Evolutionary conservation across 2,113 vertebrate species (phyloP), one percentile per base, ranked within the genome.

Genomic region (Leiothrix lutea): DNA sequence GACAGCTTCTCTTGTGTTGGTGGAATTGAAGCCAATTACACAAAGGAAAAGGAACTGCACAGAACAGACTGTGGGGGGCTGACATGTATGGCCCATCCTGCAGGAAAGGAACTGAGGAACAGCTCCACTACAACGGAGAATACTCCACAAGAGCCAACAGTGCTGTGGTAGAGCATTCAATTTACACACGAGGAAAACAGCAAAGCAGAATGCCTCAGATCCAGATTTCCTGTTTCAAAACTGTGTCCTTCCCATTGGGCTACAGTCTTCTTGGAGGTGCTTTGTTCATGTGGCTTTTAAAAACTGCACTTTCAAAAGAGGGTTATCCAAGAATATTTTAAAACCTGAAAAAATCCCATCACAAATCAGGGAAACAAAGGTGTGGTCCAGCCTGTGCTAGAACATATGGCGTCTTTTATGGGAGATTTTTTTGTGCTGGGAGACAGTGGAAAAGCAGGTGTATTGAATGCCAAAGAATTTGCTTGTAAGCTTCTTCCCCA

Each of bases 111-210:
- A 56, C 20, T 24, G 20, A 62, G 26, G 29, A 80, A 40, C 8
- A 78, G 38, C 14, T 82, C 47, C 47, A 19, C 61, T 70, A 9
- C 38, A 79, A 6, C 19, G 11, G 12, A 82, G n/a, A 74, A n/a
- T 5, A 18, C 31, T 35, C 48, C 38, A 71, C n/a, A 86, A 64
- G 16, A 94, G 48, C 48, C 71, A 86, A 11, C 26, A 62, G 51
- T 3, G 5, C 2, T 1, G 17, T 0, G 20, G 45, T 0, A 40
- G 8, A 21, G 48, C 18, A 51, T 51, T 73, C 40, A 19, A 48
- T 72, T 67, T 12, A 44, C 38, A 75, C 1, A 0, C 0, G 0
- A 80, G 33, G 16, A 56, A 72, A 86, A 72, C 0, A 2, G 54
- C 18, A 60, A 51, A 86, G 67, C 44, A 86, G 33, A 74, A 42